These are phyloP conservation scores for Chloebia gouldiae DNA, from an alignment of 2,113 vertebrate species.

Conservation along the genomic window DNA sequence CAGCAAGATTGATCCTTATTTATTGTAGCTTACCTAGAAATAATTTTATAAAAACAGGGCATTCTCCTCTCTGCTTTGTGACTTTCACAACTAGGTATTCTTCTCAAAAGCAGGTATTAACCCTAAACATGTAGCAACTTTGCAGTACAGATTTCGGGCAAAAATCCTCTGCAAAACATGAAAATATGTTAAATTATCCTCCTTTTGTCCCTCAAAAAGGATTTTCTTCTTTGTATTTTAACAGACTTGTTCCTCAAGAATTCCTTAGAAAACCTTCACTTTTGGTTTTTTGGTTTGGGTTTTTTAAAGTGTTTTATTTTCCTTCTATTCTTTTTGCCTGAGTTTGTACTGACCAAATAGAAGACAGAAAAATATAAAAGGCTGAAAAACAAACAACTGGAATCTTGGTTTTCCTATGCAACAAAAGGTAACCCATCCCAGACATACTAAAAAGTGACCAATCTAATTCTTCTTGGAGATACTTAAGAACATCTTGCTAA, in stretches of 20 bases:
- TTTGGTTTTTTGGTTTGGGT: neutral
- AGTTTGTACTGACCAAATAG: neutral
- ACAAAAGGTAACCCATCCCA: neutral
- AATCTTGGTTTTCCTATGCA: neutral
- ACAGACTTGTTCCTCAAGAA: neutral
- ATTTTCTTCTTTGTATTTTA: neutral
- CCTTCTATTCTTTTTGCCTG: neutral
- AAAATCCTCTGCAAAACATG: neutral
- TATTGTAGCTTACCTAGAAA: neutral
- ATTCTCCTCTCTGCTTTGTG: neutral
- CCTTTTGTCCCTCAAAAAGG: rapidly evolving
- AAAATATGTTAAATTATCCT: neutral
- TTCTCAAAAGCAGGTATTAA: neutral
- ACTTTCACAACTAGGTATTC: neutral
- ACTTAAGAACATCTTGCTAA: neutral
- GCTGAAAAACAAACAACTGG: neutral
- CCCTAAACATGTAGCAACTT: neutral
- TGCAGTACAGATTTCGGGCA: neutral
- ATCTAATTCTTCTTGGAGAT: neutral
- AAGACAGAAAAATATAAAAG: neutral
- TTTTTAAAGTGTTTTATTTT: neutral
- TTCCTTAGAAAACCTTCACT: neutral
- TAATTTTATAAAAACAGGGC: neutral
- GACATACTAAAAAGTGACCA: neutral
- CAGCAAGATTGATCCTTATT: neutral